Conservation (phyloP, 2,888 invertebrate genomes). For the Morpho deidamia region DNA sequence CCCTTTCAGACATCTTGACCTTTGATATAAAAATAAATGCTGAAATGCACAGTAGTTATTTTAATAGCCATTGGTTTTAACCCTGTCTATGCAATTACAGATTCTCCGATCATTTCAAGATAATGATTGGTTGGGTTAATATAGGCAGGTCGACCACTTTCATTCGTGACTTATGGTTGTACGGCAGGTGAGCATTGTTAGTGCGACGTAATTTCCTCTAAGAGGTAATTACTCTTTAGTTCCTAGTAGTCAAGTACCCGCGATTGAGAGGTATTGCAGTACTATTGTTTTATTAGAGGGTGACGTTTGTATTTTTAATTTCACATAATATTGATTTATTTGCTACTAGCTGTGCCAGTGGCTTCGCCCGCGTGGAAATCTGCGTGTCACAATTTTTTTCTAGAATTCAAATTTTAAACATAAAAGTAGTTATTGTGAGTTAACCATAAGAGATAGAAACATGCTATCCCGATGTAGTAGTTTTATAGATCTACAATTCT, state of each 20-base stretch:
- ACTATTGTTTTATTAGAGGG: slow-evolving; percentile 4
- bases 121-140: slow-evolving; percentile 18
- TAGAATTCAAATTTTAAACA: too few species aligned
- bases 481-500: too few species aligned
- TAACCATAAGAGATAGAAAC: too few species aligned
- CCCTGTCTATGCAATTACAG: slow-evolving; percentile 7
- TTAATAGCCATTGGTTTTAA: slow-evolving; percentile 11
- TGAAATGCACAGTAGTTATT: slow-evolving; percentile 6
- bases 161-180: slow-evolving; percentile 27
- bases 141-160: slow-evolving; percentile 25
- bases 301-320: too few species aligned
- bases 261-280: slow-evolving; percentile 6
- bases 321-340: too few species aligned
- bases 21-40: neutral
- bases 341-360: too few species aligned
- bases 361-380: too few species aligned
- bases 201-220: slow-evolving; percentile 28
- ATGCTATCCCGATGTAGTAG: too few species aligned
- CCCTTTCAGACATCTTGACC: neutral
- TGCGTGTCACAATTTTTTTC: too few species aligned
- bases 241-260: slow-evolving; percentile 25
- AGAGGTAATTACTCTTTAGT: slow-evolving; percentile 25
- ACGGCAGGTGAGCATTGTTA: slow-evolving; percentile 22
- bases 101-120: slow-evolving; percentile 9
- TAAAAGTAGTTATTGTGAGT: too few species aligned